Evolutionary conservation across 2,113 vertebrate genomes (phyloP), one percentile per base, ranked within the genome.

Genomic region (Leptobrachium leishanense): DNA sequence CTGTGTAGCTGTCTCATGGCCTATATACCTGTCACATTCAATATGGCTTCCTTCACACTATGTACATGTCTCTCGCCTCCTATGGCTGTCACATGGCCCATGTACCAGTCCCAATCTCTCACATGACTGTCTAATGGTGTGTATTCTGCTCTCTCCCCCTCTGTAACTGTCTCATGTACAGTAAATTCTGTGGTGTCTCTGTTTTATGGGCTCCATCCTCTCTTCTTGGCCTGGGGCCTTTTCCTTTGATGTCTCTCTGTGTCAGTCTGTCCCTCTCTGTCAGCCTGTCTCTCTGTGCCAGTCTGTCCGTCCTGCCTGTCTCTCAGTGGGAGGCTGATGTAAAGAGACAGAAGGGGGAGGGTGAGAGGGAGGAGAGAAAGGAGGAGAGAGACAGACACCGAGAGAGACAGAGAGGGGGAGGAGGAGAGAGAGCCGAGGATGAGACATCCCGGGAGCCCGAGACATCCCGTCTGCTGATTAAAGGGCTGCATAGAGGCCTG

Each of bases 311-410:
- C 12, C 12, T 64, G 42, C 43, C 69, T 72, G 57, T 54, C 57
- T 79, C 57, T 79, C 76, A 72, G 76, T 39, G 44, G 76, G 55
- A 72, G 76, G 77, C n/a, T 79, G 77, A 79, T 79, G 63, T 65
- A 79, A 79, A 79, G 77, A 73, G 77, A 79, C 70, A 73, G 77
- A 59, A 73, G 77, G 70, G 71, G 70, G 69, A 71, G 68, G 70
- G 77, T 31, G 69, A 79, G 69, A 67, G 63, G 77, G 77, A 72
- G 77, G 77, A 72, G 68, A 77, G 53, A 70, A 44, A 42, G 76
- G 76, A 77, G 76, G 76, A 64, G 70, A 79, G 77, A 67, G 77
- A 79, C 70, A 79, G 77, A 79, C 70, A 79, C 54, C 77, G 50
- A 46, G 41, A 72, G 68, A 79, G 77, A 79, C 39, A 65, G 46